These are phyloP conservation scores for Catagonus wagneri DNA, from an alignment of 2,113 vertebrate genomes.

Conservation along the genomic window DNA sequence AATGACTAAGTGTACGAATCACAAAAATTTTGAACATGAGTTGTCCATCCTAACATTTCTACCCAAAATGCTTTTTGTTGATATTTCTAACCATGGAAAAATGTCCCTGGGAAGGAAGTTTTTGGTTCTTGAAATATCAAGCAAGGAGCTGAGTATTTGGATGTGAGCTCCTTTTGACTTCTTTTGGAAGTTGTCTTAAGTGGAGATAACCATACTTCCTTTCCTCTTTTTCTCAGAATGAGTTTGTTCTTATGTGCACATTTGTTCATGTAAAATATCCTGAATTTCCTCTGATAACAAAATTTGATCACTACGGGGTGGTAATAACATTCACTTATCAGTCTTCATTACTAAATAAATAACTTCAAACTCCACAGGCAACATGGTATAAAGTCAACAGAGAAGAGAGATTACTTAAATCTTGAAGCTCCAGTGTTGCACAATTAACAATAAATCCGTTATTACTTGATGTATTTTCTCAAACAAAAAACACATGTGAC, in stretches of 20 bases:
- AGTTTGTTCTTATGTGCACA: constrained; percentile 17
- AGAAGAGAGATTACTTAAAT: constrained; percentile 61
- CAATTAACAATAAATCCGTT: constrained; percentile 83
- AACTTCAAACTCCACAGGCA: neutral
- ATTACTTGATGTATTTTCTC: constrained; percentile 79
- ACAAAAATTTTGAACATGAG: constrained; percentile 60
- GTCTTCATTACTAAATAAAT: constrained; percentile 70
- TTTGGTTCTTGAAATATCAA: constrained; percentile 26
- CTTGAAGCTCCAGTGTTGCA: constrained; percentile 65
- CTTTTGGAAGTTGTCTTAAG: neutral
- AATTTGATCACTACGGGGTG: constrained; percentile 48
- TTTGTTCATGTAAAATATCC: neutral
- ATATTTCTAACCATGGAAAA: constrained; percentile 30
- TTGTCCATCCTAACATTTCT: constrained; percentile 53
- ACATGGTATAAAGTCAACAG: constrained; percentile 36
- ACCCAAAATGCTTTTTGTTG: constrained; percentile 1
- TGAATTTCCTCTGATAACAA: constrained; percentile 53
- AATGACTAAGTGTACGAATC: constrained; percentile 18
- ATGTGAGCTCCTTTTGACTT: neutral
- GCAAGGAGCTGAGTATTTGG: constrained; percentile 4
- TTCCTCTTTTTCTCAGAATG: neutral
- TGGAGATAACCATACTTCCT: neutral
- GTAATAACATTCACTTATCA: constrained; percentile 21
- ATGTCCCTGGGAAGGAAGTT: neutral
- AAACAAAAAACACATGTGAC: constrained; percentile 82